phyloP scores from a whole-genome alignment of 2,113 vertebrate genomes.

The Muntiacus reevesi region DNA sequence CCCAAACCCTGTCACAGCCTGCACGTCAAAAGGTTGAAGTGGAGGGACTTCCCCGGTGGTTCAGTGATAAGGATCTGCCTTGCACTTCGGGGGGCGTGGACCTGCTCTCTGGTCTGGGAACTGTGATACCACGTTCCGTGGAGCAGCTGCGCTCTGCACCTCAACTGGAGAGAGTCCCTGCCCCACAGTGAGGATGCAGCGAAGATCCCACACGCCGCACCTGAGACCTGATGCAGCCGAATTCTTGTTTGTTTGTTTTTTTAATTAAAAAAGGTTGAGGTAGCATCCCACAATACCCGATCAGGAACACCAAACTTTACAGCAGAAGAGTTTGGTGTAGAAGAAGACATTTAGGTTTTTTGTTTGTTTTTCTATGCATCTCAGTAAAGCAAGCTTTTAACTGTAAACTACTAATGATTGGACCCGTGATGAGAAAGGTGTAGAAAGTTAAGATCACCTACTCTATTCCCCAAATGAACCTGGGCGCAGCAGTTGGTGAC shows the following conservation, averaged over 20 bases:
- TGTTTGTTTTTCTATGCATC: background rate
- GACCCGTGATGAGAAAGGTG: background rate
- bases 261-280: background rate
- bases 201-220: background rate
- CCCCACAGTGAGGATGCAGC: background rate
- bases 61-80: background rate
- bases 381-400: conserved; percentile 10
- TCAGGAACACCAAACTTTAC: background rate
- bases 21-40: background rate
- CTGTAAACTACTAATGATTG: background rate
- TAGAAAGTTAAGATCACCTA: background rate
- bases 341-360: background rate
- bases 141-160: background rate
- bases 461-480: background rate
- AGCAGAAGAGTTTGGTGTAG: background rate
- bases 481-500: background rate
- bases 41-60: background rate
- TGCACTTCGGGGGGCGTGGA: background rate
- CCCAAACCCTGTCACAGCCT: background rate
- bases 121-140: background rate
- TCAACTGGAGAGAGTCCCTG: background rate
- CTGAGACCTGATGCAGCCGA: background rate
- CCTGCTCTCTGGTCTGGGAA: background rate
- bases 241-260: background rate
- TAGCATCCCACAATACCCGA: background rate